Evolutionary conservation across 2,888 invertebrate genomes (phyloP).

Genomic region (Eristalis intricaria): DNA sequence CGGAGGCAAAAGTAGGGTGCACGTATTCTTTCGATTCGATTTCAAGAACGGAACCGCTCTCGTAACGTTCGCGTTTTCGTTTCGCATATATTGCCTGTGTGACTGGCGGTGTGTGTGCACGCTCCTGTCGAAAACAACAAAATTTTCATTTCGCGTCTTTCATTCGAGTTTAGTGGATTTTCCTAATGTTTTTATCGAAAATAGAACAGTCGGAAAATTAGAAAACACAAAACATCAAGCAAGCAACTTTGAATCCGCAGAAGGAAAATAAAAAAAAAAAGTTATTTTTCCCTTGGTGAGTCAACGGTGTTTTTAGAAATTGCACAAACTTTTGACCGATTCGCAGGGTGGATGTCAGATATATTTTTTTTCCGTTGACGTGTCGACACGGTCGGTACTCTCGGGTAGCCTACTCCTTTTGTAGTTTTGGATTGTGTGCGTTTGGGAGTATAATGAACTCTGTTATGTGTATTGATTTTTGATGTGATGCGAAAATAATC

Average conservation of each 20-base stretch:
- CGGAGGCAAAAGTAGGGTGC: constrained; percentile 41
- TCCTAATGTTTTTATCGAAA: not conserved
- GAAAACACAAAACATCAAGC: not conserved
- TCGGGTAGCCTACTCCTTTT: constrained; percentile 55
- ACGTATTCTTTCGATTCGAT: constrained; percentile 40
- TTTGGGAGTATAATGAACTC: constrained; percentile 68
- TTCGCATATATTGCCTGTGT: constrained; percentile 50
- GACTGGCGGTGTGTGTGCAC: constrained; percentile 27
- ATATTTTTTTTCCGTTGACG: constrained; percentile 27
- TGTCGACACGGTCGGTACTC: constrained; percentile 31
- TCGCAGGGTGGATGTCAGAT: constrained; percentile 12
- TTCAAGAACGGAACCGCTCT: constrained; percentile 58
- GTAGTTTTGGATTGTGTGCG: constrained; percentile 42
- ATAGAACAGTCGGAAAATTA: not conserved
- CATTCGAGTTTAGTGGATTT: constrained; percentile 7
- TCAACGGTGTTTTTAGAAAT: constrained; percentile 7
- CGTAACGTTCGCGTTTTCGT: constrained; percentile 62
- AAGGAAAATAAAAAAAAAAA: not conserved
- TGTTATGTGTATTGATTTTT: constrained; percentile 64
- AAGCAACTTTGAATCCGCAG: constrained; percentile 10
- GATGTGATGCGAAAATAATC: constrained; percentile 47
- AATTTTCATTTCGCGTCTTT: constrained; percentile 14
- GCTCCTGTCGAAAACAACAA: constrained; percentile 36
- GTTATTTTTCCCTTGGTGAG: constrained; percentile 49
- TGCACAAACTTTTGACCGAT: constrained; percentile 35